These are phyloP conservation scores for Megalops cyprinoides DNA, from an alignment of 2,797 vertebrate genomes.

Conservation along the genomic window DNA sequence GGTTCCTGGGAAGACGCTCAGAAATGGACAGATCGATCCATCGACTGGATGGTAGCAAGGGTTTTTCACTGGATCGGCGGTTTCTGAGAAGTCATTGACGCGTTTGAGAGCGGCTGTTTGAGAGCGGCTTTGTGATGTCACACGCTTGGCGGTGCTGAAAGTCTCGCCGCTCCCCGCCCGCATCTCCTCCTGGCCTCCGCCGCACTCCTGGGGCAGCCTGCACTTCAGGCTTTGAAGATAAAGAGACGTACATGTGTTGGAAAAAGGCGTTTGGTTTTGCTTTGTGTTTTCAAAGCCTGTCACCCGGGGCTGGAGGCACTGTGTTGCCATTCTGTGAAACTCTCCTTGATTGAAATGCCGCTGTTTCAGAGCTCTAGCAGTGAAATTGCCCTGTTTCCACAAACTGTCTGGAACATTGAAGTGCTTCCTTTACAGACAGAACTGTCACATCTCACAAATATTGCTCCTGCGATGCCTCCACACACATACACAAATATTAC, in stretches of 20 bases:
- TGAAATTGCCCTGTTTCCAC: constrained; percentile 13
- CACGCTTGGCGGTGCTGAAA: too few relatives aligned
- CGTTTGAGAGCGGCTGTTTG: not conserved
- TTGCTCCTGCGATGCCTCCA: too few relatives aligned
- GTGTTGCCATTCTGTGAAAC: not conserved
- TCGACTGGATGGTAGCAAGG: not conserved
- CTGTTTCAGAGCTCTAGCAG: not conserved
- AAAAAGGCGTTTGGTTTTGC: not conserved
- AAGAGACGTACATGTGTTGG: constrained; percentile 1
- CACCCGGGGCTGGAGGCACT: not conserved
- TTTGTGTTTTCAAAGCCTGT: constrained; percentile 7
- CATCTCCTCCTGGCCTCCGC: too few relatives aligned
- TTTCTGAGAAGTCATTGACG: not conserved
- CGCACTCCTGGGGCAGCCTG: not conserved
- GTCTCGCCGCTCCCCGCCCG: too few relatives aligned
- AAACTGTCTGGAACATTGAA: constrained; percentile 9
- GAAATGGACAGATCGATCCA: not conserved
- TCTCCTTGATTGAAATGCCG: constrained; percentile 11
- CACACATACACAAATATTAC: constrained; percentile 9
- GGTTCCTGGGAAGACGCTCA: not conserved
- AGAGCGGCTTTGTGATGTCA: too few relatives aligned
- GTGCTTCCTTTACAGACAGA: constrained; percentile 9
- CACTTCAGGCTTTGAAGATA: not conserved
- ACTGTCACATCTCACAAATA: not conserved
- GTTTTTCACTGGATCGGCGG: not conserved